phyloP scores from a whole-genome alignment of 2,113 vertebrate genomes.

The Alligator mississippiensis region DNA sequence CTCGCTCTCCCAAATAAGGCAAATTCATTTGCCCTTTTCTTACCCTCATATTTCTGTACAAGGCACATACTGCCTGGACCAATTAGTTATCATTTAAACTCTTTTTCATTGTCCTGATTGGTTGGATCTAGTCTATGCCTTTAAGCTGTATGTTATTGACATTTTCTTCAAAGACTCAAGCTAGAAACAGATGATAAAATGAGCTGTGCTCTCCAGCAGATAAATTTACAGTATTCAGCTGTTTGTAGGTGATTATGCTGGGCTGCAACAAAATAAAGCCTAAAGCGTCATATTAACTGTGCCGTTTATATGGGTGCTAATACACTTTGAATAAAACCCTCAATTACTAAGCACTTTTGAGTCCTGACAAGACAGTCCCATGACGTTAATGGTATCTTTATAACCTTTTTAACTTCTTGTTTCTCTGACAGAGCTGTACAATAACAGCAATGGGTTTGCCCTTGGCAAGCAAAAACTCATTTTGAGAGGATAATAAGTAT shows the following conservation, averaged over 20 bases:
- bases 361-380: conserved; percentile 75
- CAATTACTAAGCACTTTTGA: conserved; percentile 82
- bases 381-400: conserved; percentile 85
- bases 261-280: conserved; percentile 75
- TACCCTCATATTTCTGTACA: neutral
- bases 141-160: conserved; percentile 46
- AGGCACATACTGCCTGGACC: neutral
- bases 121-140: conserved; percentile 47
- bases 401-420: conserved; percentile 86
- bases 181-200: conserved; percentile 58
- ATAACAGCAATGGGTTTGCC: conserved; percentile 80
- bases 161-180: conserved; percentile 51
- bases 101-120: conserved; percentile 38
- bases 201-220: conserved; percentile 61
- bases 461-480: conserved; percentile 85
- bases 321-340: conserved; percentile 77
- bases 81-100: conserved; percentile 20
- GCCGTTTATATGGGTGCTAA: conserved; percentile 76
- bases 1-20: neutral
- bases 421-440: conserved; percentile 81
- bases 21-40: neutral
- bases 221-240: conserved; percentile 59
- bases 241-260: conserved; percentile 67
- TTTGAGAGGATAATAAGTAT: conserved; percentile 85
- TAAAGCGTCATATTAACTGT: conserved; percentile 74